Evolutionary conservation across 2,888 invertebrate species (phyloP).

Genomic region (Drosophila barbarae): DNA sequence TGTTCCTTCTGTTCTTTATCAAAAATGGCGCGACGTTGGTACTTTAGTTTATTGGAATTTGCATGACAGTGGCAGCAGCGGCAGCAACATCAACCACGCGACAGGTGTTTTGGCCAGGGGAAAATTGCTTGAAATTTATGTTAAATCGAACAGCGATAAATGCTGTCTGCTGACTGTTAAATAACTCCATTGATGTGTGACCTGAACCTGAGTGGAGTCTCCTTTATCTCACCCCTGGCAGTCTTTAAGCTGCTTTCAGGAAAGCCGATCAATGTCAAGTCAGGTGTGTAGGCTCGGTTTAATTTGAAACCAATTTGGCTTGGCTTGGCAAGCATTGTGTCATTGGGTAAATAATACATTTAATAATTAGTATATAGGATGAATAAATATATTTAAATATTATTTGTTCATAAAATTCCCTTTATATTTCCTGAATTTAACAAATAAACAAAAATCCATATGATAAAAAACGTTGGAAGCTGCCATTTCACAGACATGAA

Average conservation of each 20-base stretch:
- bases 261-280: slow-evolving; percentile 34
- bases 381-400: neutral
- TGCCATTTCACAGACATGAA: neutral
- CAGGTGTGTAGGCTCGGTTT: slow-evolving; percentile 40
- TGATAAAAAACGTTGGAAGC: neutral
- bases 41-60: slow-evolving; percentile 75
- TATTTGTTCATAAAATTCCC: fast-evolving
- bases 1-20: slow-evolving; percentile 52
- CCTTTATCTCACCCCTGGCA: slow-evolving; percentile 54
- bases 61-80: slow-evolving; percentile 25
- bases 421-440: neutral
- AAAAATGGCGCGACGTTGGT: slow-evolving; percentile 65
- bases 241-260: slow-evolving; percentile 62
- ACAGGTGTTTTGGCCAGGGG: slow-evolving; percentile 50
- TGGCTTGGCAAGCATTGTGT: neutral
- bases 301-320: neutral
- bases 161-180: slow-evolving; percentile 56
- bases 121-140: slow-evolving; percentile 59
- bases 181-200: slow-evolving; percentile 43
- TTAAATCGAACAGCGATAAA: slow-evolving; percentile 62
- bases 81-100: slow-evolving; percentile 15
- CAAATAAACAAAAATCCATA: neutral
- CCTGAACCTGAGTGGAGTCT: slow-evolving; percentile 1
- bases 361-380: neutral
- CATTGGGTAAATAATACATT: neutral